These are phyloP conservation scores for Pseudotriccus pelzelni DNA, from an alignment of 2,797 vertebrate species.

Conservation along the genomic window DNA sequence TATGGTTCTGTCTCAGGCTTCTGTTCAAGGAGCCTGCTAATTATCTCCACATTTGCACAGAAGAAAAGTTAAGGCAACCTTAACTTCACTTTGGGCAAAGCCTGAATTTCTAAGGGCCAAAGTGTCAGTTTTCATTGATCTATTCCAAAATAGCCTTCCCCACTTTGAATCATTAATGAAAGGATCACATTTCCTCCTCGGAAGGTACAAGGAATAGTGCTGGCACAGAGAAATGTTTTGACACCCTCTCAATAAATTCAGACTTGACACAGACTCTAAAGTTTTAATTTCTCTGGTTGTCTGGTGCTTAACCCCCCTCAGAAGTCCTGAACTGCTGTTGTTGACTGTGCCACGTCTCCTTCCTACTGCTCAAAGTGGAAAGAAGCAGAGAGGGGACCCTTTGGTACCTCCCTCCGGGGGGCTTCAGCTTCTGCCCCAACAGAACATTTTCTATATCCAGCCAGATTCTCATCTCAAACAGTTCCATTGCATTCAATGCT, in stretches of 20 bases:
- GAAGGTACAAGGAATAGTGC: neutral
- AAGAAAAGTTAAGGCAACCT: neutral
- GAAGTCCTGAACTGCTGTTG: neutral
- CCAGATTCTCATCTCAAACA: neutral
- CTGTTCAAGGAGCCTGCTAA: neutral
- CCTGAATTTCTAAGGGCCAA: neutral
- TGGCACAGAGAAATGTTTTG: neutral
- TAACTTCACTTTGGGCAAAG: conserved; percentile 7
- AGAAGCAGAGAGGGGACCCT: neutral
- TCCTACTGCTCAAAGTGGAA: neutral
- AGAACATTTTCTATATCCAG: neutral
- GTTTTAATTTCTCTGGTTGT: neutral
- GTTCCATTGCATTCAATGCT: neutral
- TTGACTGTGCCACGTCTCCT: neutral
- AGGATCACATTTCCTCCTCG: neutral
- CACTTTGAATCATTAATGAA: conserved; percentile 44
- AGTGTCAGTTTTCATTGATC: conserved; percentile 34
- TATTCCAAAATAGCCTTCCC: conserved; percentile 18
- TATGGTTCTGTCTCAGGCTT: neutral
- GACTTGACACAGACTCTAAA: neutral
- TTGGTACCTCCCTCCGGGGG: neutral
- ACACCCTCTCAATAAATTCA: neutral
- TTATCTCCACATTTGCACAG: neutral
- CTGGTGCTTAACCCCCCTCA: neutral
- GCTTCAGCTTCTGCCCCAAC: neutral